Base-by-base conservation (phyloP, 2,888 invertebrate species). In the Mactromeris polynyma region DNA sequence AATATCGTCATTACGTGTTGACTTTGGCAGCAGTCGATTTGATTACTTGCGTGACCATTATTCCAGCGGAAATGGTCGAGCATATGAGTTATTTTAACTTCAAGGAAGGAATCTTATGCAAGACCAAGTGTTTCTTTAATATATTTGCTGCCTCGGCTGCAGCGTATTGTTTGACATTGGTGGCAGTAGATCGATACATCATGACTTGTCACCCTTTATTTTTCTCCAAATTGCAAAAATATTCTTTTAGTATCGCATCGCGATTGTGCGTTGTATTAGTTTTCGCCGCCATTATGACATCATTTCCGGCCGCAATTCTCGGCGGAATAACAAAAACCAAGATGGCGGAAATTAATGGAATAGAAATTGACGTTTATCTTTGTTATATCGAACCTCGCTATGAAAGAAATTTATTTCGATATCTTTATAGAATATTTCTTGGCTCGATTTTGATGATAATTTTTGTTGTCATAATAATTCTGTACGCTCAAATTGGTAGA, bases 121-220 rank as follows among this genome's bases (percentile, higher is more conserved):
- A 89, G 78, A 87, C 81, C 9, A 91, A 90, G 73, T 91, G 89
- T 33, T 91, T 91, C 86, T 86, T 90, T 33, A 91, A 91, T 33
- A 89, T 91, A 2, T 91, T 91, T 54, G 90, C 88, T 2, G 90
- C 91, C 19, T 88, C 91, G 0, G 51, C 90, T 7, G 90, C 90
- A 17, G 90, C 88, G 14, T 87, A 85, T 78, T 91, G 91, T 80
- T 42, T 91, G 26, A 26, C 88, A 0, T 42, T 91, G 2, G 89
- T 91, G 11, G 91, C 91, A 11, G 46, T 88, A 2, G 91, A 91
- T 85, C 78, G 91, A 26, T 91, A 90, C 54, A 87, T 91, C 1
- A 83, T 90, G 46, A 88, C 90, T 2, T 89, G 89, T 40, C 91
- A 89, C 19, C 91, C 91, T 7, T 51, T 91, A 19, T 64, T 88